Conservation (phyloP, 2,797 vertebrate species). For the Sebastes iracundus region DNA sequence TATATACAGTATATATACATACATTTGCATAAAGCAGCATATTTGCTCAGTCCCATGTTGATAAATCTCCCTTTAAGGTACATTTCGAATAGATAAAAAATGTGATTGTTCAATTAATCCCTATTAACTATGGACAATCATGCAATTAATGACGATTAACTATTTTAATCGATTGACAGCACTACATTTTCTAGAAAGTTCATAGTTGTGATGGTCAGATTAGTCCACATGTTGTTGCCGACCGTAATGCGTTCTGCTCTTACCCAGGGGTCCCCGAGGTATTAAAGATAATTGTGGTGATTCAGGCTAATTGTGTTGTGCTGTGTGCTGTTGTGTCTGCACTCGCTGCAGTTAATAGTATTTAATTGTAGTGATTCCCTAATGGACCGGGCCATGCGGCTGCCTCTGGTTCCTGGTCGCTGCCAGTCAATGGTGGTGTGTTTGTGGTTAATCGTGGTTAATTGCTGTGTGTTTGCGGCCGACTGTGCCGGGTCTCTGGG, state of each 20-base stretch:
- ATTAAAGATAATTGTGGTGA: constrained; percentile 74
- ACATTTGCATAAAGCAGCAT: no score
- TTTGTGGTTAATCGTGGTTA: constrained; percentile 67
- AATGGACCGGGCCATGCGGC: constrained; percentile 31
- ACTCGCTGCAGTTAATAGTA: constrained; percentile 65
- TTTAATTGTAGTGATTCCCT: constrained; percentile 72
- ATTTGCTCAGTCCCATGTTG: no score
- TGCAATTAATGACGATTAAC: no score
- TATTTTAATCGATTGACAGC: neutral
- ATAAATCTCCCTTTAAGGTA: no score
- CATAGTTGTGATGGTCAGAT: constrained; percentile 11
- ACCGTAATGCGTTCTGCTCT: constrained; percentile 36
- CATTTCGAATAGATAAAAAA: no score
- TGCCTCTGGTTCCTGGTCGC: constrained; percentile 63
- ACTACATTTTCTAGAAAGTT: neutral
- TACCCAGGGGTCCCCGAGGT: constrained; percentile 32
- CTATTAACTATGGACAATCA: no score
- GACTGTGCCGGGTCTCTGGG: constrained; percentile 50
- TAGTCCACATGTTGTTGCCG: constrained; percentile 15
- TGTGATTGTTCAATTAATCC: no score
- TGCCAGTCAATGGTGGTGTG: constrained; percentile 63
- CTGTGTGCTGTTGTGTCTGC: constrained; percentile 63
- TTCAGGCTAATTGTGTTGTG: constrained; percentile 72
- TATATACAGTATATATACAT: no score
- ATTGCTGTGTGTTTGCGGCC: constrained; percentile 58